phyloP scores from a whole-genome alignment of 2,113 vertebrate genomes.

The Oenanthe melanoleuca region DNA sequence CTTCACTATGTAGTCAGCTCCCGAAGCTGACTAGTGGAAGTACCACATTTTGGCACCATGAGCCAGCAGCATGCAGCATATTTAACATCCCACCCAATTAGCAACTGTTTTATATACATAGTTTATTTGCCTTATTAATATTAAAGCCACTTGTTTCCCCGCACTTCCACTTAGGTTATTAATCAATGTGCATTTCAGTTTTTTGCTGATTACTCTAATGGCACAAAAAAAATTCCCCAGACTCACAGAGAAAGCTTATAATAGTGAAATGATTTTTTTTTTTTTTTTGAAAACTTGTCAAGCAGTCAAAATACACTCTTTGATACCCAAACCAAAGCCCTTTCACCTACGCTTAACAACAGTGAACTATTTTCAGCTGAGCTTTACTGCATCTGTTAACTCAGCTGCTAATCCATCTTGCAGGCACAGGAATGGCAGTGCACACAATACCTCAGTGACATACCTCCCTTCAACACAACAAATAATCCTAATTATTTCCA shows the following conservation, averaged over 20 bases:
- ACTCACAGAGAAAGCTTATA: not conserved
- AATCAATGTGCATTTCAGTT: conserved; percentile 18
- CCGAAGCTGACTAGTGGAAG: not conserved
- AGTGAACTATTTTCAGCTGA: conserved; percentile 46
- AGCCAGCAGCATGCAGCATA: not conserved
- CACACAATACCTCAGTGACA: conserved; percentile 46
- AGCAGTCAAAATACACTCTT: conserved; percentile 47
- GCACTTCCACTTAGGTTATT: conserved; percentile 16
- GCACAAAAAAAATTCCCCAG: conserved; percentile 22
- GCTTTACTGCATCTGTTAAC: conserved; percentile 55
- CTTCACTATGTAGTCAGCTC: fast-evolving
- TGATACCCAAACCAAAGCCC: conserved; percentile 48
- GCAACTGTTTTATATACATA: not conserved
- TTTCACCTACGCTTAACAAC: conserved; percentile 39
- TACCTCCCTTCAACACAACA: conserved; percentile 55
- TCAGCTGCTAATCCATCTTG: conserved; percentile 63
- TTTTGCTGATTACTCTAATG: conserved; percentile 12
- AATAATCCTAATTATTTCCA: conserved; percentile 68
- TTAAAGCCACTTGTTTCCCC: conserved; percentile 39
- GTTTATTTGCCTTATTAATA: conserved; percentile 61
- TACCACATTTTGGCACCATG: not conserved
- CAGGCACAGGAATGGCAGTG: not conserved
- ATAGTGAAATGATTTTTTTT: not conserved
- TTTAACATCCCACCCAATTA: conserved; percentile 40
- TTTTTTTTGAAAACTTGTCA: not conserved